Evolutionary conservation across 2,113 vertebrate genomes (phyloP), one percentile per base, ranked within the genome.

Genomic region (Malaclemys terrapin): DNA sequence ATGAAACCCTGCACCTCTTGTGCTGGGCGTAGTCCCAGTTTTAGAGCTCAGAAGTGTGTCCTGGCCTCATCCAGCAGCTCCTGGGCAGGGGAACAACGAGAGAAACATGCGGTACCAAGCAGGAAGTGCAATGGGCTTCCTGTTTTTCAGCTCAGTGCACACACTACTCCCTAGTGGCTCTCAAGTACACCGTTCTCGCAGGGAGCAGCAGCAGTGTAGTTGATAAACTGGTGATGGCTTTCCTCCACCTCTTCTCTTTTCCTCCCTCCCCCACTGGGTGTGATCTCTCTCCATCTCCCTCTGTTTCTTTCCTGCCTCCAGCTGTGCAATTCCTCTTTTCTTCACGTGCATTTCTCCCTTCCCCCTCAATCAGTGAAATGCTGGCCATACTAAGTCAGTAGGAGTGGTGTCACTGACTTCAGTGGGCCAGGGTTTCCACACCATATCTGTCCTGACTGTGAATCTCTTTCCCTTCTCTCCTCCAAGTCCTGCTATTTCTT

Each of bases 401-500:
- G 75, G 82, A 83, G 10, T n/a, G 5, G 27, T 14, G 29, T 62
- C 47, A 35, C 1, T 10, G 29, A 7, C 53, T 38, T 8, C 29
- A 9, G 2, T 35, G 31, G 31, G 24, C 9, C 1, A 12, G 6
- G 88, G 83, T n/a, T 80, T 54, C 29, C 5, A 59, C 38, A 24
- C 59, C 31, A 17, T 50, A 6, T 27, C 27, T 16, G 25, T 42
- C 22, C 13, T 52, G 11, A 20, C 45, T 54, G 54, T 85, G 76
- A 82, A 31, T 80, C 80, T 92, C 82, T 14, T 49, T 94, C 81
- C 87, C 93, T 83, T 88, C 47, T 85, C 42, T 83, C 89, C 72
- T 20, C 7, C 38, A 0, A 94, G 10, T 69, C 27, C n/a, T 82
- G 42, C 9, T 2, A 20, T 29, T 89, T 80, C 87, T 80, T 22